Evolutionary conservation across 64 coral and sea anemone species (phyloP).

Genomic region (Catalaphyllia jardinei): DNA sequence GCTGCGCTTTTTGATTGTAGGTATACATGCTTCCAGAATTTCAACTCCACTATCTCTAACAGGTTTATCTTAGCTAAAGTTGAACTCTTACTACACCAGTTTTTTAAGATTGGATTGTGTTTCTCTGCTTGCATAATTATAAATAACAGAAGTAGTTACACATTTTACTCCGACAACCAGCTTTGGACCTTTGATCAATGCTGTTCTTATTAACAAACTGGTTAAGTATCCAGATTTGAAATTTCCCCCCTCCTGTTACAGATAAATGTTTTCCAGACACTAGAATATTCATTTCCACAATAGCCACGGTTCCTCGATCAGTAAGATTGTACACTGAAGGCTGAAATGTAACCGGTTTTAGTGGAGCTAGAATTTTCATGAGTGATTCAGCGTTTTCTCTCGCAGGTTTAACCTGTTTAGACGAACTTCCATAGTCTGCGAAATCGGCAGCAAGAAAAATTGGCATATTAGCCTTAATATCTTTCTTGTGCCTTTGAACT

Average conservation of each 20-base stretch:
- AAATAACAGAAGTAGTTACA: no score
- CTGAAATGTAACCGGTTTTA: constrained; percentile 55
- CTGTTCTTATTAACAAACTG: constrained; percentile 49
- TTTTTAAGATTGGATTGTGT: no score
- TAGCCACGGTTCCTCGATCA: constrained; percentile 84
- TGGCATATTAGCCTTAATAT: constrained; percentile 19
- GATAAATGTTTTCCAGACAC: constrained; percentile 68
- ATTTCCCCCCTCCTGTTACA: constrained; percentile 82
- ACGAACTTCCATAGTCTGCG: constrained; percentile 69
- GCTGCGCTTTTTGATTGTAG: no score
- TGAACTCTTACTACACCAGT: no score
- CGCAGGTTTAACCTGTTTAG: constrained; percentile 22
- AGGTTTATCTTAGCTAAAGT: no score
- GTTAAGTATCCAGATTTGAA: constrained; percentile 85
- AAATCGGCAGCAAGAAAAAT: constrained; percentile 91
- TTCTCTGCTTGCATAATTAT: no score
- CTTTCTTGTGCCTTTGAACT: not conserved
- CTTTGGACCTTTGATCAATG: not conserved
- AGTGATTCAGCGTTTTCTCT: constrained; percentile 53
- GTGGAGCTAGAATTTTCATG: constrained; percentile 51
- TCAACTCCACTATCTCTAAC: no score
- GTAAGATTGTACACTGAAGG: constrained; percentile 39
- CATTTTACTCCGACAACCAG: no score
- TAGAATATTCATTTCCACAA: constrained; percentile 94
- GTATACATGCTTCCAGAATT: no score